These are phyloP conservation scores for Luperina nickerlii DNA, from an alignment of 2,888 invertebrate species.

Conservation along the genomic window DNA sequence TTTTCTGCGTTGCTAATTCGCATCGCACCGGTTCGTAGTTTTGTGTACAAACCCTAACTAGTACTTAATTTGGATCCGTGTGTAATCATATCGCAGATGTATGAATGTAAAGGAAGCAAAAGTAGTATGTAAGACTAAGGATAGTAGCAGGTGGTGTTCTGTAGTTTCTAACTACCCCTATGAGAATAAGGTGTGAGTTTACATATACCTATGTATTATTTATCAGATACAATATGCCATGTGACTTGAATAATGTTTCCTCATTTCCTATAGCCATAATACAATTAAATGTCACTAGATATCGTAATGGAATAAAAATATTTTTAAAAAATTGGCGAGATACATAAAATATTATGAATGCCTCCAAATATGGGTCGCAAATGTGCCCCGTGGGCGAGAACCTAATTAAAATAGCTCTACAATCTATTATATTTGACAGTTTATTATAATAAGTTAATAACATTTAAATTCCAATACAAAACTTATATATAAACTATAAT, in stretches of 20 bases:
- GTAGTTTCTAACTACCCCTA: not conserved
- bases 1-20: no score
- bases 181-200: not conserved
- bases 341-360: constrained; percentile 22
- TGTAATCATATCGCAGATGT: not conserved
- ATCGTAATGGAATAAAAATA: not conserved
- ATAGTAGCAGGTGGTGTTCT: not conserved
- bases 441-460: constrained; percentile 42
- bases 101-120: not conserved
- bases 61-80: no score
- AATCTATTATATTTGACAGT: constrained; percentile 50
- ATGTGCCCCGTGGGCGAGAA: constrained; percentile 49
- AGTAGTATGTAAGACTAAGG: no score
- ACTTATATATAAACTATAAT: not conserved
- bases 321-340: not conserved
- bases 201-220: not conserved
- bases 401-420: constrained; percentile 51
- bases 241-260: not conserved
- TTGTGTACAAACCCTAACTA: no score
- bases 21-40: no score
- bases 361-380: constrained; percentile 35
- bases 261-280: not conserved
- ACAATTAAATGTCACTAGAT: constrained; percentile 7
- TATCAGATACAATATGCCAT: not conserved
- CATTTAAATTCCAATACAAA: constrained; percentile 30